Evolutionary conservation across 1,140 invertebrate species (phyloP).

Genomic region (Micrasema minimum): DNA sequence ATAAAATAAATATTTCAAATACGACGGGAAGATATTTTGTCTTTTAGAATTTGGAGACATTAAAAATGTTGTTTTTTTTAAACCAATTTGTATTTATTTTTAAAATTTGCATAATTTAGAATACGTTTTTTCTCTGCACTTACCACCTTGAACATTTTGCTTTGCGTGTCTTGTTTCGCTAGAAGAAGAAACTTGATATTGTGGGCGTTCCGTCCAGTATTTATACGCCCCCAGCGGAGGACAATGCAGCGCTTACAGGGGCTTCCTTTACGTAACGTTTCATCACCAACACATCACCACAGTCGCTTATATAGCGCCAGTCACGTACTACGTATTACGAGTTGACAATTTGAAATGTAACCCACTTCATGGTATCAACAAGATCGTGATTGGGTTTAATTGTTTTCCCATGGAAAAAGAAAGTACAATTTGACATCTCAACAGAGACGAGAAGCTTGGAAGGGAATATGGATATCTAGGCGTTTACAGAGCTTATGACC

Average conservation of each 20-base stretch:
- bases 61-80: no score
- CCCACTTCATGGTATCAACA: constrained; percentile 14
- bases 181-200: constrained; percentile 24
- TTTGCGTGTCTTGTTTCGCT: constrained; percentile 10
- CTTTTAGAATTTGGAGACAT: no score
- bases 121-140: neutral
- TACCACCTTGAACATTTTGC: constrained; percentile 37
- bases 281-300: constrained; percentile 2
- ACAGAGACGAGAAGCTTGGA: no score
- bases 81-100: no score
- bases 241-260: constrained; percentile 8
- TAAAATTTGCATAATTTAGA: neutral
- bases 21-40: no score
- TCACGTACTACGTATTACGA: constrained; percentile 2
- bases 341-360: neutral
- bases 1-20: no score
- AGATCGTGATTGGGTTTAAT: constrained; percentile 29
- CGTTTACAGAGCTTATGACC: no score
- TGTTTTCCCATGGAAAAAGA: constrained; percentile 18
- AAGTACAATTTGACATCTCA: no score
- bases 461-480: no score
- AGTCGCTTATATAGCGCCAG: neutral
- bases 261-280: constrained; percentile 6
- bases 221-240: constrained; percentile 17
- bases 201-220: neutral